A percentile compares a stretch with the other conserved stretches of the same genome.
Conservation (phyloP, 2,888 invertebrate species). For the Phoenoteleia sp. region DNA sequence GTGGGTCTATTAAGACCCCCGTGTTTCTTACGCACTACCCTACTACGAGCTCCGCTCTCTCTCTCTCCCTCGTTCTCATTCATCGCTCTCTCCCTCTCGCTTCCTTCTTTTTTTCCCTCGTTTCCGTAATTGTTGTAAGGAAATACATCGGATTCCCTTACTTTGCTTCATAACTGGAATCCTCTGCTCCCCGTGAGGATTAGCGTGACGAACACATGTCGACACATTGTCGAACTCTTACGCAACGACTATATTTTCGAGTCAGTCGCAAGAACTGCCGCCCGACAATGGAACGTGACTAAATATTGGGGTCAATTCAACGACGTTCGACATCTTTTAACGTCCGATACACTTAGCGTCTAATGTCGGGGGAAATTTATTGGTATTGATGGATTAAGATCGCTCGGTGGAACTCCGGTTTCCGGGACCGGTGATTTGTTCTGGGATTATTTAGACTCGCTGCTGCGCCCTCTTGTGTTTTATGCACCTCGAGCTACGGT, state of each 20-base stretch:
- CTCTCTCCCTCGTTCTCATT: slow-evolving; percentile 32
- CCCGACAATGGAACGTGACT: slow-evolving; percentile 56
- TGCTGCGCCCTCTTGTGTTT: slow-evolving; percentile 36
- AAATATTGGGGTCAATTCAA: slow-evolving; percentile 69
- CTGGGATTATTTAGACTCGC: background rate
- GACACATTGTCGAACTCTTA: slow-evolving; percentile 67
- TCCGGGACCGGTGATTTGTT: background rate
- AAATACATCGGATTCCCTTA: slow-evolving; percentile 20
- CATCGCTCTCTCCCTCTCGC: background rate
- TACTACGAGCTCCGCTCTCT: slow-evolving; percentile 44
- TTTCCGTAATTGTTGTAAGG: slow-evolving; percentile 50
- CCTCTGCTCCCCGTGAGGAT: slow-evolving; percentile 57
- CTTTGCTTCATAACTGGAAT: slow-evolving; percentile 52
- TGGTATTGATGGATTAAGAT: slow-evolving; percentile 66
- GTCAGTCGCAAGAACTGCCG: slow-evolving; percentile 25
- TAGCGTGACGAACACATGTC: slow-evolving; percentile 74
- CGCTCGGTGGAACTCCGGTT: slow-evolving; percentile 26
- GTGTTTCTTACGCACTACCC: slow-evolving; percentile 65
- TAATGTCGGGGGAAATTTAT: slow-evolving; percentile 52
- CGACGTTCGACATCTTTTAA: slow-evolving; percentile 59
- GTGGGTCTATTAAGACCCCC: slow-evolving; percentile 80
- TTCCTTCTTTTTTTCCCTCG: background rate
- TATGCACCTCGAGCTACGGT: background rate
- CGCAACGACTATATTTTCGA: slow-evolving; percentile 52
- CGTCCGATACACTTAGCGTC: slow-evolving; percentile 61